Base-by-base conservation (phyloP, 2,888 invertebrate species). In the Ormyrus nitidulus region DNA sequence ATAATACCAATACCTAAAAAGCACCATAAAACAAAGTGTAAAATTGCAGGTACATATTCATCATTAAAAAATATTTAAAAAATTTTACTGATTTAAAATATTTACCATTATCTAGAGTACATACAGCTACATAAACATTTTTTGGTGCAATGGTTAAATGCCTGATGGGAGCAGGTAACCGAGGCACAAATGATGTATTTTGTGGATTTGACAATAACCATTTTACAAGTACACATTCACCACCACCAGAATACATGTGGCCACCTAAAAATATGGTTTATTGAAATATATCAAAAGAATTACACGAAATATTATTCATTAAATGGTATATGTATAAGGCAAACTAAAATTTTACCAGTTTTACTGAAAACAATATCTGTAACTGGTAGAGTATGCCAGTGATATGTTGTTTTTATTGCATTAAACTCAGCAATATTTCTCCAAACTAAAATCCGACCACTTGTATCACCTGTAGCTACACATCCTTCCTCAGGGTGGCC, bases 371-470 rank as follows among this genome's bases (percentile, higher is more conserved):
- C 91, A 13, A 96, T 87, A 86, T 94, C 93, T 64, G 92, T 91
- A 0, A 96, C 94, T 53, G 94, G 92, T 68, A 95, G 91, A 5
- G 94, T 93, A 90, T 96, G 96, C 96, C 96, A 96, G 88, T 96
- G 96, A 85, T 93, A 93, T 1, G 93, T 88, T 0, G 93, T 91
- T 86, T 92, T 91, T 9, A 90, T 81, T 49, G 87, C 85, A 77
- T 78, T 83, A 81, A 83, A 19, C 77, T 85, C 83, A 51, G 84
- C 90, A 68, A 93, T 89, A 77, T 91, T 90, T 70, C 91, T 93
- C 94, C 95, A 95, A 10, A 95, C 86, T 19, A 93, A 85, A 19
- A 95, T 92, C 77, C 93, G 91, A 0, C 96, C 96, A 58, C 91
- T 90, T 56, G 91, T 91, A 90, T 95, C 94, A 9, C 96, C 96